These are phyloP conservation scores for Ophioninae sp. DNA, from an alignment of 2,888 invertebrate genomes.

Conservation along the genomic window DNA sequence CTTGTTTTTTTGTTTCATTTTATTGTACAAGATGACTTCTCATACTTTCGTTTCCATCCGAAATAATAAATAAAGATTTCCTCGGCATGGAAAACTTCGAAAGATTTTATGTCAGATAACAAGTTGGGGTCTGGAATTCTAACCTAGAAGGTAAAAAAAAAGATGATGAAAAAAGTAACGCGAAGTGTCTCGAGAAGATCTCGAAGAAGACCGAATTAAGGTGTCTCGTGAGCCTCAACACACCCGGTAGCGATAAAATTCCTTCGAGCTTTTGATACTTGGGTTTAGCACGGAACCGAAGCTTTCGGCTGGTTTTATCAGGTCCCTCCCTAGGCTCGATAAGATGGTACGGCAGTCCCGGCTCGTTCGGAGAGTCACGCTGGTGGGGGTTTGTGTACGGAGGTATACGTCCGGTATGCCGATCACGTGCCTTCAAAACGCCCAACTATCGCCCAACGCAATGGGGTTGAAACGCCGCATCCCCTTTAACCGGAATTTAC, in stretches of 20 bases:
- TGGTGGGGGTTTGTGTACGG: constrained; percentile 45
- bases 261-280: constrained; percentile 60
- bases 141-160: neutral
- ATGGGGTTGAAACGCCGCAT: constrained; percentile 66
- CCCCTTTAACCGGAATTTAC: constrained; percentile 76
- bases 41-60: neutral
- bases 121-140: constrained; percentile 28
- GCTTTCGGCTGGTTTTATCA: constrained; percentile 51
- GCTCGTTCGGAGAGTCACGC: constrained; percentile 67
- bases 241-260: constrained; percentile 55
- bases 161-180: constrained; percentile 29
- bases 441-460: constrained; percentile 26
- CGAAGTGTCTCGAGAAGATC: constrained; percentile 31
- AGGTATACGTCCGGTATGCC: constrained; percentile 75
- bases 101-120: constrained; percentile 49
- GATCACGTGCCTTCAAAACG: constrained; percentile 76
- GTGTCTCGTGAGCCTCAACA: constrained; percentile 43
- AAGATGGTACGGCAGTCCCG: constrained; percentile 69
- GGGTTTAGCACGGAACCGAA: constrained; percentile 43
- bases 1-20: neutral
- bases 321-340: constrained; percentile 64
- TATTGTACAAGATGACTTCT: neutral
- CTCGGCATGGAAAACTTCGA: constrained; percentile 47
- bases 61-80: constrained; percentile 54
- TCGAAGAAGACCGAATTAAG: constrained; percentile 53